Base-by-base conservation (phyloP, 2,113 vertebrate genomes). In the Dasypus novemcinctus region DNA sequence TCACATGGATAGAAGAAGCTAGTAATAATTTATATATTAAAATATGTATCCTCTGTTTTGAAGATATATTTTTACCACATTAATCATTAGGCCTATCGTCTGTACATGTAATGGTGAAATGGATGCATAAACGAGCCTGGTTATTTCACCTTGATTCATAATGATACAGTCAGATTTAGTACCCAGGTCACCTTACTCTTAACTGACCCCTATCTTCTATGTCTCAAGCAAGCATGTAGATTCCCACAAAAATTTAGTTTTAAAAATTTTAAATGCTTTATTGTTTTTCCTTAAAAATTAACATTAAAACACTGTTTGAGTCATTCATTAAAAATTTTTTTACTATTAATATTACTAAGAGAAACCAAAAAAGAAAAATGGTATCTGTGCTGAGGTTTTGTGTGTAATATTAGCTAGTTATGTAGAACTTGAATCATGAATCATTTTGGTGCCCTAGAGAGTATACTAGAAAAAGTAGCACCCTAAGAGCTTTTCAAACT, bases 221-320 rank as follows among this genome's bases (percentile, higher is more conserved):
- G 3, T 74, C 46, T 85, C 27, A 69, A 59, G 76, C 75, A 75
- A 82, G 46, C 23, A 4, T 64, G 7, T 79, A 79, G 66, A 13
- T 76, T 76, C 68, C 57, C 17, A 74, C 4, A 64, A 6, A 63
- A 27, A 10, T 57, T 90, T 78, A 64, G 36, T 75, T 86, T 90
- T 85, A 2, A 46, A 61, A 69, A 59, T 92, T 61, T 83, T 69
- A 83, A 43, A 78, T n/a, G 23, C 18, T 81, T 7, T 71, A 59
- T 49, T 83, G 5, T 86, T 80, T 95, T 93, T 75, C 20, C 15
- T 33, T 91, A 87, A 75, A 91, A 61, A 18, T 75, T 80, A 46
- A 0, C 27, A 52, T 74, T 90, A 81, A 87, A 81, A 36, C 54
- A 79, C 38, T 52, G 31, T 91, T 87, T 76, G n/a, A 23, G 63